phyloP scores from a whole-genome alignment of 1,140 invertebrate genomes.

The Macrobrachium nipponense region DNA sequence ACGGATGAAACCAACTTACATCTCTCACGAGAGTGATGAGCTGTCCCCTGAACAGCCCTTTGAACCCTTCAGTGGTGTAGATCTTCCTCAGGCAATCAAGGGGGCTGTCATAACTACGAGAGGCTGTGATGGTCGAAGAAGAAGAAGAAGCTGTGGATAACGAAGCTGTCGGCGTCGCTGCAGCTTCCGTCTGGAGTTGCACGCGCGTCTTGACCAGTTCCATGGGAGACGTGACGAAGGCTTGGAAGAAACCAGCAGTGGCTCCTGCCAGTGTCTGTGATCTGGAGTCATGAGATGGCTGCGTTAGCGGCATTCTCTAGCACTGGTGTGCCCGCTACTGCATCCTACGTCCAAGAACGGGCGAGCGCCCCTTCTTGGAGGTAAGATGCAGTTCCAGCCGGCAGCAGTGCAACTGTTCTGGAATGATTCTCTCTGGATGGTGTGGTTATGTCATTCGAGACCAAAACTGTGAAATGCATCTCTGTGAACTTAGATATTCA shows the following conservation, averaged over 20 bases:
- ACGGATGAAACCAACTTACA: constrained; percentile 49
- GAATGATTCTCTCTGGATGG: no score
- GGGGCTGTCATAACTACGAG: constrained; percentile 70
- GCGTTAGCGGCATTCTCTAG: constrained; percentile 8
- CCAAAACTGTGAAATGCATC: no score
- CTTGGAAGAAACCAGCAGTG: constrained; percentile 81
- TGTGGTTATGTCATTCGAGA: no score
- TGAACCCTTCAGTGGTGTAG: constrained; percentile 74
- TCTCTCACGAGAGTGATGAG: constrained; percentile 81
- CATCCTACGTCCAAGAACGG: neutral
- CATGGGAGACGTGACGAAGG: constrained; percentile 84
- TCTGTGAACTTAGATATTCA: no score
- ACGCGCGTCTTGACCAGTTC: constrained; percentile 89
- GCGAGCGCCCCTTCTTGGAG: neutral
- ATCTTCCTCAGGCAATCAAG: constrained; percentile 77
- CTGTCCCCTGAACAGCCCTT: constrained; percentile 81
- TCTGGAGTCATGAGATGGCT: constrained; percentile 9
- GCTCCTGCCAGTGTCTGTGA: constrained; percentile 68
- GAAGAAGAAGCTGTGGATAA: constrained; percentile 23
- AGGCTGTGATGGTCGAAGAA: constrained; percentile 37
- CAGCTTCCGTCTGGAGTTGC: constrained; percentile 73
- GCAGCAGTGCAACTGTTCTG: no score
- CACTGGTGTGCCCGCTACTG: no score
- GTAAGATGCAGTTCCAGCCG: no score
- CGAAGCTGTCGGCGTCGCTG: neutral